Percentiles rank a stretch among this genome's conserved stretches.
phyloP scores from a whole-genome alignment of 2,797 vertebrate species.

The Poeciliopsis turneri region DNA sequence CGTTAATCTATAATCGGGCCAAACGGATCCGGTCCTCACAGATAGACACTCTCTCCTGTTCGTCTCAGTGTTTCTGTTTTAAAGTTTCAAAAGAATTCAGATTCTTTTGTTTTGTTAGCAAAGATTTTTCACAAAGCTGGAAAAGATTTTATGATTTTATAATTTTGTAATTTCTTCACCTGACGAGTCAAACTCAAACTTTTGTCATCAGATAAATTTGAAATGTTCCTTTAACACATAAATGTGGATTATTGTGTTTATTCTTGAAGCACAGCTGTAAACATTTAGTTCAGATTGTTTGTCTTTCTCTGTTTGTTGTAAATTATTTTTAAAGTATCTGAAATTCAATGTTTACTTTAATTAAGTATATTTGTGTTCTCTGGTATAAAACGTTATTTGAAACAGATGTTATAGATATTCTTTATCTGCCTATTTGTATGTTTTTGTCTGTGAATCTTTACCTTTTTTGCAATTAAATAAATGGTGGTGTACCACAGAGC shows the following conservation, averaged over 20 bases:
- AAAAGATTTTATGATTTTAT: slow-evolving; percentile 10
- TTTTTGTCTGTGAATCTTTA: background rate
- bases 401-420: background rate
- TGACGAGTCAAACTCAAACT: background rate
- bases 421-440: background rate
- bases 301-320: background rate
- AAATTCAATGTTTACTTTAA: slow-evolving; percentile 1
- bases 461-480: slow-evolving; percentile 8
- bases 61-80: slow-evolving; percentile 46
- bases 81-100: slow-evolving; percentile 26
- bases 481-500: slow-evolving; percentile 1
- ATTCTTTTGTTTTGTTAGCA: slow-evolving; percentile 65
- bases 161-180: background rate
- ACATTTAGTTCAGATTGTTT: background rate
- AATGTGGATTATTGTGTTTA: background rate
- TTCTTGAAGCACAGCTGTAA: background rate
- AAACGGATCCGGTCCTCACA: slow-evolving; percentile 15
- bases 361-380: background rate
- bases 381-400: background rate
- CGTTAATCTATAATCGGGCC: background rate
- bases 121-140: slow-evolving; percentile 61
- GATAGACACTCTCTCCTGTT: slow-evolving; percentile 25
- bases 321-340: background rate
- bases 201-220: background rate
- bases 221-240: slow-evolving; percentile 6